Percentiles rank a stretch among this genome's conserved stretches.
Evolutionary conservation across 1,140 invertebrate species (phyloP).

Genomic region (Ladona fulva): DNA sequence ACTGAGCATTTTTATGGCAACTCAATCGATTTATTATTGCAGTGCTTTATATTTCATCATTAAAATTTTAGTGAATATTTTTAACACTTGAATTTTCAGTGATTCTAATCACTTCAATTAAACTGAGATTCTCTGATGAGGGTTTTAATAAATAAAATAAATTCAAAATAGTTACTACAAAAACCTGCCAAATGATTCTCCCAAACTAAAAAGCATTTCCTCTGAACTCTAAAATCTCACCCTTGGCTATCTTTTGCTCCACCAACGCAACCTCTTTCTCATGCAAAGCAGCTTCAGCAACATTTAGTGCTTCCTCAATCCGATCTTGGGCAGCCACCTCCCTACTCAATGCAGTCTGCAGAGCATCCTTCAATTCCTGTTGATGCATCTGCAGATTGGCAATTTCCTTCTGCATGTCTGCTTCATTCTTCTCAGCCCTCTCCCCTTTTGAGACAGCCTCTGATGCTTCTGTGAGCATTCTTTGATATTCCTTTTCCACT

Average conservation of each 20-base stretch:
- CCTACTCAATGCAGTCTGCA: not conserved
- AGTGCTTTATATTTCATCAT: too few species aligned
- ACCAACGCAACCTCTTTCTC: not conserved
- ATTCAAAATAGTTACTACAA: too few species aligned
- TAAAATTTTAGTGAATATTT: too few species aligned
- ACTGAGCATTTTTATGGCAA: too few species aligned
- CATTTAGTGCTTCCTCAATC: not conserved
- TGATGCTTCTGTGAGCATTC: not conserved
- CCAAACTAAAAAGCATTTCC: too few species aligned
- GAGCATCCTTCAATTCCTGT: not conserved
- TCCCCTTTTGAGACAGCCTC: not conserved
- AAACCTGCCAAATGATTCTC: too few species aligned
- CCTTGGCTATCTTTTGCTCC: not conserved
- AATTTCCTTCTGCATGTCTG: not conserved
- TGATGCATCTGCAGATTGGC: not conserved
- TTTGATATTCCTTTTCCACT: not conserved
- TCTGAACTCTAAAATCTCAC: not conserved
- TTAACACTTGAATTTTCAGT: too few species aligned
- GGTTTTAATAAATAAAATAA: too few species aligned
- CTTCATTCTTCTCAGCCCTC: not conserved
- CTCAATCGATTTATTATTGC: too few species aligned
- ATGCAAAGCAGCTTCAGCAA: not conserved
- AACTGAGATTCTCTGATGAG: too few species aligned
- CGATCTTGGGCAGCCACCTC: not conserved
- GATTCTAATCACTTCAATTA: too few species aligned